phyloP scores from a whole-genome alignment of 1,140 invertebrate genomes.

The Cryptotermes secundus region DNA sequence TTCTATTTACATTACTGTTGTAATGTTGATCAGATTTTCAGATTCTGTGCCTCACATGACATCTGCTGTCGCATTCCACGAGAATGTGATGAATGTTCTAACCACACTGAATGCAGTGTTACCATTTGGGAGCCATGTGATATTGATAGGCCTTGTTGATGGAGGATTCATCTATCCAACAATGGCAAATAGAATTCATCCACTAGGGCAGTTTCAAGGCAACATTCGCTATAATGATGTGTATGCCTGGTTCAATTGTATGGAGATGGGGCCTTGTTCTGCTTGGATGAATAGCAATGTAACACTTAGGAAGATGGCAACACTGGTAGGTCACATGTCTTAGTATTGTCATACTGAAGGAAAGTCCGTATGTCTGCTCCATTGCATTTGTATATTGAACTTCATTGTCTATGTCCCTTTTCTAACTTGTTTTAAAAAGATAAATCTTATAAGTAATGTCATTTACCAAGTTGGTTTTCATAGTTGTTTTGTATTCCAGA shows the following conservation, averaged over 20 bases:
- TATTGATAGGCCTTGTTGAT: slow-evolving; percentile 52
- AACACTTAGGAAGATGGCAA: slow-evolving; percentile 48
- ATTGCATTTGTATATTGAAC: too few relatives aligned
- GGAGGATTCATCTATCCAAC: slow-evolving; percentile 50
- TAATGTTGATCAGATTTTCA: slow-evolving; percentile 42
- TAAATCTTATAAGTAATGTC: too few relatives aligned
- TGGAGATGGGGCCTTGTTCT: slow-evolving; percentile 52
- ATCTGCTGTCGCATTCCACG: slow-evolving; percentile 43
- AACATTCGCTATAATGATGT: slow-evolving; percentile 51
- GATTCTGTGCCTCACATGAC: slow-evolving; percentile 52
- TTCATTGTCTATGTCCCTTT: too few relatives aligned
- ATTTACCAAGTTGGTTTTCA: too few relatives aligned
- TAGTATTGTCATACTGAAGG: too few relatives aligned
- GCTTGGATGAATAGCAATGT: slow-evolving; percentile 54
- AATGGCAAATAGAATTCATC: slow-evolving; percentile 50
- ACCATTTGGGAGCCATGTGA: slow-evolving; percentile 50
- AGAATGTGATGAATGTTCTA: slow-evolving; percentile 46
- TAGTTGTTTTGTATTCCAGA: too few relatives aligned
- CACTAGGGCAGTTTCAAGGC: slow-evolving; percentile 47
- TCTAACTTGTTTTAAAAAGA: too few relatives aligned
- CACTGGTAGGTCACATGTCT: slow-evolving; percentile 37
- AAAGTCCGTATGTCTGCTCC: too few relatives aligned
- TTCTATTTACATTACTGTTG: background rate
- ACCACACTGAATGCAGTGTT: slow-evolving; percentile 46
- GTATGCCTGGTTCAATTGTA: slow-evolving; percentile 53